These are phyloP conservation scores for Cyclophora punctaria DNA, from an alignment of 2,888 invertebrate species.

Conservation along the genomic window DNA sequence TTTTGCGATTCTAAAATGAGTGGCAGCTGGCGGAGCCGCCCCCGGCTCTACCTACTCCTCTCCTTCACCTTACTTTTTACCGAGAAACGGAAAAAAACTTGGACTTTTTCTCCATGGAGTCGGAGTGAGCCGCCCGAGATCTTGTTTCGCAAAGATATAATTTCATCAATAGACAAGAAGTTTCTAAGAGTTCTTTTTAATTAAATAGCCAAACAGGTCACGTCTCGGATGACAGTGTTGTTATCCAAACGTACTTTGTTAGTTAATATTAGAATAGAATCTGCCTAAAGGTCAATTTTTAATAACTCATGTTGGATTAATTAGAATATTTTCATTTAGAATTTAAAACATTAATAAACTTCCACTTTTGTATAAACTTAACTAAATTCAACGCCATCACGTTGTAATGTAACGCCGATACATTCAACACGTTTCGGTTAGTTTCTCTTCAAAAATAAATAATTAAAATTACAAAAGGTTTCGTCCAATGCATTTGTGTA, in stretches of 20 bases:
- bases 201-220: constrained; percentile 49
- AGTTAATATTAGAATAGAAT: not conserved
- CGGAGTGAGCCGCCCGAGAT: constrained; percentile 43
- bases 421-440: no score
- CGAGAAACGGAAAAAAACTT: constrained; percentile 40
- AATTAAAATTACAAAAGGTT: no score
- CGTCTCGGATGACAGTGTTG: constrained; percentile 37
- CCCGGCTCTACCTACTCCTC: constrained; percentile 40
- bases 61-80: constrained; percentile 54
- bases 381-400: no score
- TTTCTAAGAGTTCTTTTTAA: constrained; percentile 68
- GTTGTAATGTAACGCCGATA: no score
- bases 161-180: constrained; percentile 54
- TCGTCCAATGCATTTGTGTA: no score
- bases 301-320: no score
- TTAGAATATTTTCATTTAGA: no score
- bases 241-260: constrained; percentile 7
- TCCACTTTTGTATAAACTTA: no score
- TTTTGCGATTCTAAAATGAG: constrained; percentile 51
- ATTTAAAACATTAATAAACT: no score
- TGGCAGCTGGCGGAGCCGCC: constrained; percentile 51
- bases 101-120: constrained; percentile 38
- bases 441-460: no score
- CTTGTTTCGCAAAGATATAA: constrained; percentile 67
- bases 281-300: no score